These are phyloP conservation scores for Chaenogobius annularis DNA, from an alignment of 2,113 vertebrate species.

Conservation along the genomic window DNA sequence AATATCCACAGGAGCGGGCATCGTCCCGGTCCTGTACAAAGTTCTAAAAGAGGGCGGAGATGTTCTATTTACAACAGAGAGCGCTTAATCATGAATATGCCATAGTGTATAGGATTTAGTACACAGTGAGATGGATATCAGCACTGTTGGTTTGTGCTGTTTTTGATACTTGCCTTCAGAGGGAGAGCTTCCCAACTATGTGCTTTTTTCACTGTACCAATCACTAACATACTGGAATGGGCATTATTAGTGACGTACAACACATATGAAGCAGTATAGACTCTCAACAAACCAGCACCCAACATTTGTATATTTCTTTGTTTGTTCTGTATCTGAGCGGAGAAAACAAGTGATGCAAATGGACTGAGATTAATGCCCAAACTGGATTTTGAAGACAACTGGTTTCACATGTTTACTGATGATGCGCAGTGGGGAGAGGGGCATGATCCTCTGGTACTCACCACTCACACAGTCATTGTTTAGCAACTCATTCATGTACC, in stretches of 20 bases:
- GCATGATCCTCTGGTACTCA: conserved; percentile 40
- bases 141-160: conserved; percentile 77
- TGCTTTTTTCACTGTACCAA: conserved; percentile 76
- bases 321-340: conserved; percentile 51
- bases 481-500: conserved; percentile 75
- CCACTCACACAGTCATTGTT: conserved; percentile 67
- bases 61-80: conserved; percentile 63
- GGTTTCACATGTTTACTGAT: conserved; percentile 75
- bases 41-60: conserved; percentile 47
- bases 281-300: conserved; percentile 81
- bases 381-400: conserved; percentile 48
- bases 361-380: conserved; percentile 51
- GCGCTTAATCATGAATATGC: conserved; percentile 75
- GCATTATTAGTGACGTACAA: conserved; percentile 73
- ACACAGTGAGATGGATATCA: conserved; percentile 69
- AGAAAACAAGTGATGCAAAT: conserved; percentile 68
- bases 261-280: conserved; percentile 68
- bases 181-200: conserved; percentile 76
- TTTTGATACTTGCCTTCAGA: conserved; percentile 81
- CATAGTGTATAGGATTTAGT: conserved; percentile 76
- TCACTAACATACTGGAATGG: conserved; percentile 71
- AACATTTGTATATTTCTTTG: conserved; percentile 72
- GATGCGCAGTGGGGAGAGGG: conserved; percentile 49
- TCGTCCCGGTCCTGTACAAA: conserved; percentile 51
- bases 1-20: conserved; percentile 47